Base-by-base conservation (phyloP, 2,113 vertebrate species). In the Anoplopoma fimbria region DNA sequence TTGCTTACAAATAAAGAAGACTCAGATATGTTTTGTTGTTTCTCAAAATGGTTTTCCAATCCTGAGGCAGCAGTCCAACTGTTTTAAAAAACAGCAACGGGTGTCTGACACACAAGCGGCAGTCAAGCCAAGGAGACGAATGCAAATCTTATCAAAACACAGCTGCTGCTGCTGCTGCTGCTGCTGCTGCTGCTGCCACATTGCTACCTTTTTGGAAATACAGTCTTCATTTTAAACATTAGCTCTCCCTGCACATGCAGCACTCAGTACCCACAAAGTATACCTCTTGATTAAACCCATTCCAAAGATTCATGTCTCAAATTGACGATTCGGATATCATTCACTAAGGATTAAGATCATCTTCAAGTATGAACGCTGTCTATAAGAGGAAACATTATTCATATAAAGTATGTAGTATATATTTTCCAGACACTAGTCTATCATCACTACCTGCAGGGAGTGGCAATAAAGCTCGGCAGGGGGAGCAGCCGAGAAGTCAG, bases 91-190 rank as follows among this genome's bases (percentile, higher is more conserved):
- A 79, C 77, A 69, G 19, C 47, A 81, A 42, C 27, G 67, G 12
- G 61, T 74, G 67, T 74, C 45, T 76, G 62, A 85, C 70, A 69
- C 55, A 73, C 49, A 70, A 57, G 62, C 62, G 29, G 65, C 38
- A 64, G 67, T 55, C 64, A 61, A 40, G 81, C 81, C 57, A 15
- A 76, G 72, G 61, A 81, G 31, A 76, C 84, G 64, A 77, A 64
- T 72, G 61, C 9, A 76, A 69, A 62, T 79, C 83, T 83, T 85
- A 84, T 86, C 77, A 86, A 84, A 88, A 83, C 84, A 88, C 84
- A 78, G 89, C 89, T 90, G 88, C 67, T 53, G 49, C 42, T 64
- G 45, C 51, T 68, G 53, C 68, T 72, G 69, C 62, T 70, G 71
- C 57, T 64, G 68, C 23, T 69, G n/a, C 0, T 73, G 71, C 21